Percentiles rank a stretch among this genome's conserved stretches.
Evolutionary conservation across 2,797 vertebrate species (phyloP).

Genomic region (Cercopithecus diana): DNA sequence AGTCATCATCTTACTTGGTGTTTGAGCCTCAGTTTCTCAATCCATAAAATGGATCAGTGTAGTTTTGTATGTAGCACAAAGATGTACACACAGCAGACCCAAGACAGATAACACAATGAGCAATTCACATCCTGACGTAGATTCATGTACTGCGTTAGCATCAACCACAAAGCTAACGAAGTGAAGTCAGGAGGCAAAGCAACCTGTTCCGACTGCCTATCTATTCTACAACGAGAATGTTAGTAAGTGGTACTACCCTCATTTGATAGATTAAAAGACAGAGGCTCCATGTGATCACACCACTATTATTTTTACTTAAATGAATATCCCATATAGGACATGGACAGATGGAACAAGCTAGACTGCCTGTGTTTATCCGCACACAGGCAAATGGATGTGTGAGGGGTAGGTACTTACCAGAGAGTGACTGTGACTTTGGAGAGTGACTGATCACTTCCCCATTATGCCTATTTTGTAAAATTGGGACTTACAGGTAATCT

Average conservation of each 20-base stretch:
- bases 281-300: no score
- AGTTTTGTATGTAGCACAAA: no score
- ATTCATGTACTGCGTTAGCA: neutral
- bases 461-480: neutral
- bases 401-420: fast-evolving
- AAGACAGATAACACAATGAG: neutral
- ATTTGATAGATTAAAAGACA: neutral
- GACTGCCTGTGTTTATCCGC: neutral
- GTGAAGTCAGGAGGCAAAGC: neutral
- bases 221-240: neutral
- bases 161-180: neutral
- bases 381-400: fast-evolving
- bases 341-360: neutral
- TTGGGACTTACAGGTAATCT: no score
- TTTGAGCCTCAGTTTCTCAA: neutral
- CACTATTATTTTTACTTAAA: neutral
- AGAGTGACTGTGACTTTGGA: neutral
- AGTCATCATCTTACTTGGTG: neutral
- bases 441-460: neutral
- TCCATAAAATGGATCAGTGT: fast-evolving
- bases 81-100: fast-evolving
- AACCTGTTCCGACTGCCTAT: neutral
- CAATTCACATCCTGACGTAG: neutral
- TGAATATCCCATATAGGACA: neutral
- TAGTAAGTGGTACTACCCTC: neutral